Evolutionary conservation across 2,113 vertebrate species (phyloP), one percentile per base, ranked within the genome.

Genomic region (Neopipo cinnamomea): DNA sequence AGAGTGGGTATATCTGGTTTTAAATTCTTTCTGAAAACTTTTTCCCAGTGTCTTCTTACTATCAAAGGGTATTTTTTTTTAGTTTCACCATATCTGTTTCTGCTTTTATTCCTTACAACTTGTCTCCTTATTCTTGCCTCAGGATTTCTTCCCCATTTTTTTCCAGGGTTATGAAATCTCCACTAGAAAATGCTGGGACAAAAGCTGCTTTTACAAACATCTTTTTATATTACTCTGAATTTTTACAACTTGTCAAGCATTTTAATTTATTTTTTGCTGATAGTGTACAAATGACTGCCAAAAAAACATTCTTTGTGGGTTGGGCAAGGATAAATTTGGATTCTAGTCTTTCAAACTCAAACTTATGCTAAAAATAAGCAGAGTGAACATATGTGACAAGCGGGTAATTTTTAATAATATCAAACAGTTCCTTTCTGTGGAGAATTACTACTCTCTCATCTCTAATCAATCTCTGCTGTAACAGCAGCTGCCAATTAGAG

Each of bases 341-440:
- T 90, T 89, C 58, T 58, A 72, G 30, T 52, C 65, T 77, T 96
- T 95, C 46, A 91, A 78, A 85, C 15, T 77, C 53, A 76, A 92
- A 91, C 19, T 87, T n/a, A 14, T 35, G 49, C 35, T 87, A 89
- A 96, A 97, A 96, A 95, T 93, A 96, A 85, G 30, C 14, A 41
- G 22, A 74, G 3, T 75, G 90, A 95, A 79, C 89, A 93, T 96
- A 93, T 96, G 91, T 93, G 77, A 89, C 89, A 88, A 94, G 77
- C 46, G 94, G 94, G 97, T 97, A 95, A 87, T 93, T 95, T 96
- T 96, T 95, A 96, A 95, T 91, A 96, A 76, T 87, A 95, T 71
- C 65, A 93, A 91, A 95, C 92, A 92, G 53, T 47, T 91, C 56
- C 61, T 97, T 96, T 93, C 89, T 95, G 91, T 73, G 31, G 67